These are phyloP conservation scores for Amphilophus citrinellus DNA, from an alignment of 2,113 vertebrate genomes.

Conservation along the genomic window DNA sequence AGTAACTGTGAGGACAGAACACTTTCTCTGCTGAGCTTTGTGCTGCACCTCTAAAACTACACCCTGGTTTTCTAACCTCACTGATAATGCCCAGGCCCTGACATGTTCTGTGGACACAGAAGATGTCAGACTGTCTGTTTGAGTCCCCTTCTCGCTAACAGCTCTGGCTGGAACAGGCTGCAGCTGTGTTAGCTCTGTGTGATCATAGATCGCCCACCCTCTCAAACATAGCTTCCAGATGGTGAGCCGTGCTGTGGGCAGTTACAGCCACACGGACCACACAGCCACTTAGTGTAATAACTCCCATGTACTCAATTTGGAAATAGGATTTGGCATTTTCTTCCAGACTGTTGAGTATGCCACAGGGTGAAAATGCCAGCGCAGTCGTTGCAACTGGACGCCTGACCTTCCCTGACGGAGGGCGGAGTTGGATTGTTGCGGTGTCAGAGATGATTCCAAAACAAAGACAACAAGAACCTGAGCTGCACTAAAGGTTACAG, in stretches of 20 bases:
- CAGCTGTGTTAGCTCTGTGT: slow-evolving; percentile 68
- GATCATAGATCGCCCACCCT: slow-evolving; percentile 59
- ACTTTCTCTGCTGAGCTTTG: neutral
- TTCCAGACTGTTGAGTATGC: slow-evolving; percentile 4
- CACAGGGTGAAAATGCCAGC: slow-evolving; percentile 17
- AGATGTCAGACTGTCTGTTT: slow-evolving; percentile 58
- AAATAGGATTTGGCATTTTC: slow-evolving; percentile 43
- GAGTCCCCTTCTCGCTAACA: slow-evolving; percentile 47
- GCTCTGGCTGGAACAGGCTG: slow-evolving; percentile 59
- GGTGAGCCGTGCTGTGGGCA: slow-evolving; percentile 60
- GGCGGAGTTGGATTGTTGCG: neutral
- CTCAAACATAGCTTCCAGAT: slow-evolving; percentile 72
- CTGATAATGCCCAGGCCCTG: slow-evolving; percentile 41
- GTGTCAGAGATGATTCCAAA: neutral
- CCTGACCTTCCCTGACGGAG: slow-evolving; percentile 21
- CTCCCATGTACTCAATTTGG: slow-evolving; percentile 35
- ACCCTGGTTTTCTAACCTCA: slow-evolving; percentile 18
- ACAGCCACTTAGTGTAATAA: slow-evolving; percentile 53
- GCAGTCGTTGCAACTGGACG: slow-evolving; percentile 1
- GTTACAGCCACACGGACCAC: slow-evolving; percentile 55
- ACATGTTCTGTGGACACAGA: slow-evolving; percentile 32
- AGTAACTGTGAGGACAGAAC: neutral
- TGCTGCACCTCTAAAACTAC: neutral
- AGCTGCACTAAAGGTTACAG: slow-evolving; percentile 16
- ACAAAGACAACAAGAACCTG: slow-evolving; percentile 4